These are phyloP conservation scores for Parazoanthus swiftii DNA, from an alignment of 92 coral and sea anemone species.

Conservation along the genomic window DNA sequence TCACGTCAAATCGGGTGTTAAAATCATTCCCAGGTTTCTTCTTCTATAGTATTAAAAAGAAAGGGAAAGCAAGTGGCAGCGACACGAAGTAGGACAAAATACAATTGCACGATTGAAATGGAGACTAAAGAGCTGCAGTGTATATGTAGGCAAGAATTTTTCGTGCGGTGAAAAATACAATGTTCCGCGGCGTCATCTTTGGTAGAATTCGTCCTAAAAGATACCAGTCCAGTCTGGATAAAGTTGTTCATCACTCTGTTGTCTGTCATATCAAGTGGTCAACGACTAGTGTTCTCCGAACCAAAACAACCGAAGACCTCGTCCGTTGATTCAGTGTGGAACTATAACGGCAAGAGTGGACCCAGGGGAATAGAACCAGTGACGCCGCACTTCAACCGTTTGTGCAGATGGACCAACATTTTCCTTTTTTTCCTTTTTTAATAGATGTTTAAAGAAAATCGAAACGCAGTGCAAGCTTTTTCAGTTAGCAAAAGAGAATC, in stretches of 20 bases:
- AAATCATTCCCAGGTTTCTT: background rate
- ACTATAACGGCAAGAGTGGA: background rate
- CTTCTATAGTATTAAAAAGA: background rate
- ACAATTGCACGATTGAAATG: background rate
- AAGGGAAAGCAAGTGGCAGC: background rate
- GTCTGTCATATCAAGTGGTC: background rate
- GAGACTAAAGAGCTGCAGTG: background rate
- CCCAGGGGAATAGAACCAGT: background rate
- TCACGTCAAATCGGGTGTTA: background rate
- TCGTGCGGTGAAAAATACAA: background rate
- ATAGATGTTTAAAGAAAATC: no score
- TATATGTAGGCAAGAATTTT: background rate
- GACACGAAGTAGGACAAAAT: background rate
- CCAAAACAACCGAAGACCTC: background rate
- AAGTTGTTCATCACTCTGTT: background rate
- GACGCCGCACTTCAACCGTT: background rate
- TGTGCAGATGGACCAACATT: background rate
- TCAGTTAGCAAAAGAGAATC: background rate
- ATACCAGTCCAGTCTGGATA: background rate
- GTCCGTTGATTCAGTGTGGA: background rate
- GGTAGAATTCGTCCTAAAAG: no score
- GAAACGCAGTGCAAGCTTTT: background rate
- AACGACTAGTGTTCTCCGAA: background rate
- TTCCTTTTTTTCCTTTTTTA: background rate
- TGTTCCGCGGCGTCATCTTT: background rate